Evolutionary conservation across 2,888 invertebrate genomes (phyloP), one percentile per base, ranked within the genome.

Genomic region (Coremacera marginata): DNA sequence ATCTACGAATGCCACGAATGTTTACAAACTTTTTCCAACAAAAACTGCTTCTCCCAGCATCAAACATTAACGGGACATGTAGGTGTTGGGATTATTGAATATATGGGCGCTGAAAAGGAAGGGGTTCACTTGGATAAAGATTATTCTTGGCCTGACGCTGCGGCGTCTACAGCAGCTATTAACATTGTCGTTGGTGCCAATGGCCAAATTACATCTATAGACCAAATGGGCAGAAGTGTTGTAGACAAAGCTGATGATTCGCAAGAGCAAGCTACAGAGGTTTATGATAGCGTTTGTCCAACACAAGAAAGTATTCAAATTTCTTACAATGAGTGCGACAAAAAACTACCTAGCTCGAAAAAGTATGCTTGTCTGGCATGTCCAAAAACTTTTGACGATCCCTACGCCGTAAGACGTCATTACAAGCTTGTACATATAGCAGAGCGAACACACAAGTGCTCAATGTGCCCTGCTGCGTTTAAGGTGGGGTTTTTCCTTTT

Each of bases 351-450:
- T 8, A 51, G 92, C 0, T 91, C 93, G 73, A 91, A 93, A 78
- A 31, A 4, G 31, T 95, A 93, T 87, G 93, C 94, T 55, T 95
- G 95, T 88, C 92, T 91, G 84, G 93, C 93, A 84, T 96, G 96
- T 88, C 92, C 92, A 70, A 95, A 94, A 88, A 90, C 91, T 76
- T 96, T 96, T 90, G 93, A 93, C 82, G 94, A 94, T 86, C 93
- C 93, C 80, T 94, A 94, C 85, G 89, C 95, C 73, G 89, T 95
- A 80, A 92, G 93, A 85, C 91, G 94, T 80, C 95, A 98, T 52
- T 80, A 80, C 91, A 93, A 96, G 90, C 86, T 95, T 82, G 93
- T 96, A 81, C 93, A 98, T 92, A 92, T 94, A 82, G 91, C 94
- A 71, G 91, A 91, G 52, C 90, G 94, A 52, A 93, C 93, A 0